Base-by-base conservation (phyloP, 2,888 invertebrate species). In the Dicranocentrus wangi region DNA sequence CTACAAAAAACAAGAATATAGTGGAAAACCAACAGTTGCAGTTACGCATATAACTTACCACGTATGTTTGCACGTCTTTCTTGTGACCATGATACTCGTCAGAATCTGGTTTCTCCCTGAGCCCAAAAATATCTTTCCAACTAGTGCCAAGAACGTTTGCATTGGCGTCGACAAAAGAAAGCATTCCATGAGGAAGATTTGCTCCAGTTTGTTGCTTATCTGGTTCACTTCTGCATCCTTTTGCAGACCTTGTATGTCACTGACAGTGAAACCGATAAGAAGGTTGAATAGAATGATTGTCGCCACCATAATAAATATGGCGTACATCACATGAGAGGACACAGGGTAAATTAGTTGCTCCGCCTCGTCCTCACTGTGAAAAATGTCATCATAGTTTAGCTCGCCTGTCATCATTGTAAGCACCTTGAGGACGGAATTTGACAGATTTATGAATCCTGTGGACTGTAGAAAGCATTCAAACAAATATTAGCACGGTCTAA, bases 171-270 rank as follows among this genome's bases (percentile, higher is more conserved):
- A 78, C 0, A 84, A 51, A 0, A 84, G 69, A 28, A 84, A 84
- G 43, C 81, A 82, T 53, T 84, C 84, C 84, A 84, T 84, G 25
- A 84, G 66, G 32, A 84, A 84, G 23, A 84, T 82, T 61, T 84
- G 84, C 47, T 84, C 84, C 17, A 84, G 60, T 63, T 84, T 82
- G 63, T 82, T 79, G n/a, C 82, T 81, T 15, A 84, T 84, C 43
- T 84, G 84, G 55, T 82, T 84, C n/a, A 84, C 81, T 21, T 81
- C 77, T 0, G 84, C 84, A 51, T 84, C 84, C 28, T 84, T 84
- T 61, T 82, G 84, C 7, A 84, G 58, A 17, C 84, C 83, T 60
- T 82, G 65, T 1, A 68, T 82, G 23, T 83, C 83, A n/a, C 65
- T 63, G n/a, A 84, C 82, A 17, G 84, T 82, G 68, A 85, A 83